Conservation (phyloP, 1,140 invertebrate genomes). For the Hydropsyche tenuis region DNA sequence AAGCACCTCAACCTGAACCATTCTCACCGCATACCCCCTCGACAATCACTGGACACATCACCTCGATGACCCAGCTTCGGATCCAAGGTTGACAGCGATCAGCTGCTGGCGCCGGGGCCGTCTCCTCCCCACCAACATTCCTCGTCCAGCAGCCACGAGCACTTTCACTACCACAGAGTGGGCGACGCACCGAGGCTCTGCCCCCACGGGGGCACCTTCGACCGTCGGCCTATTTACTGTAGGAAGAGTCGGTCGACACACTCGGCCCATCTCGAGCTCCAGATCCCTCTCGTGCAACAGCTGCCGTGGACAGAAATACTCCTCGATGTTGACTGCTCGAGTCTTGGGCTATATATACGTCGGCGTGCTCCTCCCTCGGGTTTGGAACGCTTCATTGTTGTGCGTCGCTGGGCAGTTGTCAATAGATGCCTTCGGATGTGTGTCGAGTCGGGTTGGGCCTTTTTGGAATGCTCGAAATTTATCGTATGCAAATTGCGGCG, state of each 20-base stretch:
- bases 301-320: slow-evolving; percentile 21
- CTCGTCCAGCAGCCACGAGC: slow-evolving; percentile 1
- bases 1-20: no score
- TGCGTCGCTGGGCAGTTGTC: background rate
- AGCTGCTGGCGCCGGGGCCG: slow-evolving; percentile 16
- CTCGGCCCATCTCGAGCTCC: background rate
- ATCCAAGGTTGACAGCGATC: slow-evolving; percentile 27
- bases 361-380: background rate
- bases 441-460: no score
- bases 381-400: background rate
- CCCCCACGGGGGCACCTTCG: no score
- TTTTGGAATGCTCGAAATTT: no score
- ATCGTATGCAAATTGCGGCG: no score
- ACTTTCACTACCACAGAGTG: slow-evolving; percentile 14
- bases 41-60: no score
- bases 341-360: background rate
- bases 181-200: background rate
- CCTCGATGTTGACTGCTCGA: slow-evolving; percentile 7
- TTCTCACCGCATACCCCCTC: no score
- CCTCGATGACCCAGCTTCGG: background rate
- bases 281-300: background rate
- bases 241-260: slow-evolving; percentile 7
- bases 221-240: no score
- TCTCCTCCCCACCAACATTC: slow-evolving; percentile 18
- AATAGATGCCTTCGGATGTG: no score